Evolutionary conservation across 1,140 invertebrate species (phyloP).

Genomic region (Archivesica marissinica): DNA sequence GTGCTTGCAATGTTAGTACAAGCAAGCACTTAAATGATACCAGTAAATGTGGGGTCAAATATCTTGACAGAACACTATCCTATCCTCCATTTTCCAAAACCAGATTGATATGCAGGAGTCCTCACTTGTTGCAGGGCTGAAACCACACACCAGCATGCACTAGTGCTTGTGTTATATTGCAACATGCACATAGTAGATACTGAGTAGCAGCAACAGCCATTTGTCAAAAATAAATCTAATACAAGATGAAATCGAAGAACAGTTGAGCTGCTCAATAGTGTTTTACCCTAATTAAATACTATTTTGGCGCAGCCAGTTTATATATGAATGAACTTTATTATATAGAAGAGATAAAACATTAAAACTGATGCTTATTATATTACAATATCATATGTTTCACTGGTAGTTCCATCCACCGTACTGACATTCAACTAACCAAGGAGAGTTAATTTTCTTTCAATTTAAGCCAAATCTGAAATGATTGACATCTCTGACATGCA

Average conservation of each 20-base stretch:
- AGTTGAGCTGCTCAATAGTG: too few species aligned
- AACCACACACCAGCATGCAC: slow-evolving; percentile 14
- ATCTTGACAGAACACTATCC: too few species aligned
- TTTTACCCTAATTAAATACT: too few species aligned
- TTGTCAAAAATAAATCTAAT: too few species aligned
- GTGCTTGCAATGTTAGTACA: slow-evolving; percentile 33
- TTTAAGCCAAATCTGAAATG: slow-evolving; percentile 2
- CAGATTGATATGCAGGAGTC: background rate
- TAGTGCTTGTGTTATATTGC: slow-evolving; percentile 18
- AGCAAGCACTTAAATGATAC: slow-evolving; percentile 48
- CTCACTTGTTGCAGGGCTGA: too few species aligned
- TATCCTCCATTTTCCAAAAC: background rate
- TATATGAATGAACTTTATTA: too few species aligned
- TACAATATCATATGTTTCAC: too few species aligned
- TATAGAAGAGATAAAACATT: too few species aligned
- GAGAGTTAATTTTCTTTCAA: background rate
- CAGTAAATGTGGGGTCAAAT: slow-evolving; percentile 17
- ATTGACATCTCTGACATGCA: slow-evolving; percentile 5
- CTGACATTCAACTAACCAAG: background rate
- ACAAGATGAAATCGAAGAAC: too few species aligned
- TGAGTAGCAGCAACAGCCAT: background rate
- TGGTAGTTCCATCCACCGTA: background rate
- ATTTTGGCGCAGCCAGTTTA: too few species aligned
- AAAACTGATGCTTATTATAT: too few species aligned
- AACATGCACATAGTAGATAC: slow-evolving; percentile 40